Base-by-base conservation (phyloP, 2,797 vertebrate species). In the Sebastolobus altivelis region DNA sequence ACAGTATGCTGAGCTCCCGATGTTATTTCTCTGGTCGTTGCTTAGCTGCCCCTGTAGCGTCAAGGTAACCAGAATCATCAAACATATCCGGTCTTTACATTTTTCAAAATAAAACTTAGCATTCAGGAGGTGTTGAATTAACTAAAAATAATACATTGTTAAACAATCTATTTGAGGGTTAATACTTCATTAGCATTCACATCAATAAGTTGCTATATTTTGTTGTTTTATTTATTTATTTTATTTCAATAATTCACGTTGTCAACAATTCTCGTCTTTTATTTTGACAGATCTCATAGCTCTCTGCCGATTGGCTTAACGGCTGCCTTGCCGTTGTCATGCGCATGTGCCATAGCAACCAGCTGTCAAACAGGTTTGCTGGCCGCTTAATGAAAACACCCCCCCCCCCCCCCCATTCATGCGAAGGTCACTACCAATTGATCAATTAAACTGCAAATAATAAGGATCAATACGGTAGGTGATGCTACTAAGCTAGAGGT, bases 281-380 rank as follows among this genome's bases (percentile, higher is more conserved):
- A 89, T 88, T 89, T 83, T 88, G 70, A 35, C 11, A 75, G 4
- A 14, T 5, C 2, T 49, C 0, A 2, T 4, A 2, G 52, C 13
- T 33, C 75, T 71, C 33, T 59, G 2, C 2, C 4, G 3, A 3
- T 14, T 5, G 0, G 14, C 60, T 74, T 85, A 13, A 65, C 20
- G 6, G 13, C 62, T 0, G 60, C 1, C 25, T 75, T 16, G 81
- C 71, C 61, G 72, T 56, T 75, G 8, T 71, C 14, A 0, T 13
- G 71, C 93, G 93, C 95, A 93, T 94, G 95, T 93, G 94, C 84
- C 0, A 0, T 40, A 22, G 22, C 10, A n/a, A 38, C 40, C 85
- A 82, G 88, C 93, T 94, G 94, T 93, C 93, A 93, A 87, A 84
- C 8, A 5, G 58, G 25, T 61, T 27, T 77, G 52, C 29, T 65